Base-by-base conservation (phyloP, 2,888 invertebrate species). In the Drosophila putrida region DNA sequence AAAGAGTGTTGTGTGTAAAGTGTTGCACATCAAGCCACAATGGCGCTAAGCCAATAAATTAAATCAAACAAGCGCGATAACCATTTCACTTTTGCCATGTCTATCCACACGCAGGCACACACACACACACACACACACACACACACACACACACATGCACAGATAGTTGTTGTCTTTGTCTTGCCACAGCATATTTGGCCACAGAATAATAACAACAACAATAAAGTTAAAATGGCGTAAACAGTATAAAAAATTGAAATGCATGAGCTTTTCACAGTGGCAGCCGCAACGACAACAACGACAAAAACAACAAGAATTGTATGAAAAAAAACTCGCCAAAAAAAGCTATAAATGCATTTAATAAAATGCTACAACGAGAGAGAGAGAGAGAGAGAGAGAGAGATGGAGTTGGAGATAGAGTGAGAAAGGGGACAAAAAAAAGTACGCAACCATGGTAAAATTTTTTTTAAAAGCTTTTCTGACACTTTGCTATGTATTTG, bases 11-110 rank as follows among this genome's bases (percentile, higher is more conserved):
- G 76, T 76, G 83, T 80, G 83, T 72, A 82, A 82, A 82, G 82
- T 82, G 82, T 82, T 84, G 87, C 84, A 78, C 90, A 82, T 80
- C 84, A 82, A 90, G 90, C 88, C 88, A 81, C 90, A 88, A 88
- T 88, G 88, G 88, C 90, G 88, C 89, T 88, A 88, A 88, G 88
- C 90, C 90, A 88, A 88, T 88, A 88, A 88, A 88, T 88, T 88
- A 90, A 88, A 88, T 90, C 90, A 88, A 90, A 88, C 82, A 87
- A 87, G 78, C 75, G 89, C 87, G 87, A 87, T 87, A 87, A 87
- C 88, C 84, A 82, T 81, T 77, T 78, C 82, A 86, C 86, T 85
- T 82, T 79, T 86, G 79, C 86, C 86, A 85, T 75, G 74, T 77
- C 76, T 74, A 81, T 80, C 67, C 78, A 57, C 64, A 65, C 61